phyloP scores from a whole-genome alignment of 2,888 invertebrate genomes.

The Leucania comma region DNA sequence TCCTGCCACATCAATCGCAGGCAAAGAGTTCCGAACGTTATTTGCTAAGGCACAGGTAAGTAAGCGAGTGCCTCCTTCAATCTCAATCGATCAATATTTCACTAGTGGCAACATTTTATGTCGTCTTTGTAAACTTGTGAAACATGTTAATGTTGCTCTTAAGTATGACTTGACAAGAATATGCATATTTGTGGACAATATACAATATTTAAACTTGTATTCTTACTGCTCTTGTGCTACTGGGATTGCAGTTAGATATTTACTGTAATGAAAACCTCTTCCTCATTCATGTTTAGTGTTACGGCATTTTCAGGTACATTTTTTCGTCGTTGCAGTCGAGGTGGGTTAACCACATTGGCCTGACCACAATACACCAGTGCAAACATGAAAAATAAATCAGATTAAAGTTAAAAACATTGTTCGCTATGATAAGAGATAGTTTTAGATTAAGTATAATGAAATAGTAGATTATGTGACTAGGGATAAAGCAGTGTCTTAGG shows the following conservation, averaged over 20 bases:
- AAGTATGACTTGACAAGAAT: slow-evolving; percentile 34
- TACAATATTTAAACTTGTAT: slow-evolving; percentile 8
- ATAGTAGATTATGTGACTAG: too few relatives aligned
- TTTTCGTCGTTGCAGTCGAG: not conserved
- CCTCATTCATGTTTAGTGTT: not conserved
- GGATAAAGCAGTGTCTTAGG: too few relatives aligned
- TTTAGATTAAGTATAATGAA: too few relatives aligned
- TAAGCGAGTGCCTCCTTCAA: slow-evolving; percentile 29
- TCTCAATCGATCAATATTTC: slow-evolving; percentile 55
- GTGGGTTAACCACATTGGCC: not conserved
- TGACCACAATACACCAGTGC: not conserved
- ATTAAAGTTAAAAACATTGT: not conserved
- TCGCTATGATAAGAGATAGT: not conserved
- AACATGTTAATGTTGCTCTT: slow-evolving; percentile 15
- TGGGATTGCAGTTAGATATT: not conserved
- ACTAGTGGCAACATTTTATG: slow-evolving; percentile 46
- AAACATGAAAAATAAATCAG: slow-evolving; percentile 3
- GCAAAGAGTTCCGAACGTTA: slow-evolving; percentile 40
- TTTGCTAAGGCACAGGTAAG: slow-evolving; percentile 51
- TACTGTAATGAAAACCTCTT: not conserved
- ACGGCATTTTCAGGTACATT: not conserved
- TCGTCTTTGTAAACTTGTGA: slow-evolving; percentile 36
- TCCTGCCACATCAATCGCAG: slow-evolving; percentile 10
- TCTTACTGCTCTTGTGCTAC: not conserved
- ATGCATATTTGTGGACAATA: slow-evolving; percentile 9